Conservation (phyloP, 2,797 vertebrate species). For the Sebastes matsubarae region DNA sequence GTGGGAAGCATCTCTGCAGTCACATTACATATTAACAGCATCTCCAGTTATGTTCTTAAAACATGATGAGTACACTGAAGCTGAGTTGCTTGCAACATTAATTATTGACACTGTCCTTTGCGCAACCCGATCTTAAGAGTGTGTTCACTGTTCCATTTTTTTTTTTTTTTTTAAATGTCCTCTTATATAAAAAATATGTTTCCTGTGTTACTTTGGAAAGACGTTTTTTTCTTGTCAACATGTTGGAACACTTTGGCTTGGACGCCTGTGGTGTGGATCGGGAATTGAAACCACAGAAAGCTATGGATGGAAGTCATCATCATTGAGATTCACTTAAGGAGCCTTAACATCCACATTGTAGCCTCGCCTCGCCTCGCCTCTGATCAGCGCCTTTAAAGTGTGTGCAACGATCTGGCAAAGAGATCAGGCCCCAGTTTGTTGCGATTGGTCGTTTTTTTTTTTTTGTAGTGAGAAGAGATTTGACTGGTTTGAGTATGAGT, state of each 20-base stretch:
- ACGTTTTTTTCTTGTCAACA: conserved; percentile 43
- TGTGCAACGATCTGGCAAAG: conserved; percentile 18
- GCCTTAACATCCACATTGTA: conserved; percentile 33
- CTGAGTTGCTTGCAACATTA: conserved; percentile 69
- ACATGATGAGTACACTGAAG: conserved; percentile 77
- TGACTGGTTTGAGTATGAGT: conserved; percentile 8
- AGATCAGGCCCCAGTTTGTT: conserved; percentile 35
- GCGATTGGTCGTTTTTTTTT: conserved; percentile 1
- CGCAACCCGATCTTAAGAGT: conserved; percentile 75
- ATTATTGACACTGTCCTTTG: conserved; percentile 85
- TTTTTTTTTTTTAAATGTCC: conserved; percentile 10
- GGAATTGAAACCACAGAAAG: conserved; percentile 55
- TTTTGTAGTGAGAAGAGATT: background rate
- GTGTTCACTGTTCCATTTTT: conserved; percentile 51
- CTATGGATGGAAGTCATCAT: conserved; percentile 63
- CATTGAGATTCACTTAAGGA: conserved; percentile 46
- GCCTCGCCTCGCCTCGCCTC: background rate
- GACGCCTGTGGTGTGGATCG: conserved; percentile 43
- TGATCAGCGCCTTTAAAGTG: conserved; percentile 38
- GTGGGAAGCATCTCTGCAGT: conserved; percentile 72
- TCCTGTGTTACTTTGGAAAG: conserved; percentile 26
- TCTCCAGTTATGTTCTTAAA: conserved; percentile 79
- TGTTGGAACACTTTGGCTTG: conserved; percentile 53
- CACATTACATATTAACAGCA: conserved; percentile 80
- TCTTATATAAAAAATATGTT: conserved; percentile 42